Conservation (phyloP, 2,113 vertebrate species). For the Pontoporia blainvillei region DNA sequence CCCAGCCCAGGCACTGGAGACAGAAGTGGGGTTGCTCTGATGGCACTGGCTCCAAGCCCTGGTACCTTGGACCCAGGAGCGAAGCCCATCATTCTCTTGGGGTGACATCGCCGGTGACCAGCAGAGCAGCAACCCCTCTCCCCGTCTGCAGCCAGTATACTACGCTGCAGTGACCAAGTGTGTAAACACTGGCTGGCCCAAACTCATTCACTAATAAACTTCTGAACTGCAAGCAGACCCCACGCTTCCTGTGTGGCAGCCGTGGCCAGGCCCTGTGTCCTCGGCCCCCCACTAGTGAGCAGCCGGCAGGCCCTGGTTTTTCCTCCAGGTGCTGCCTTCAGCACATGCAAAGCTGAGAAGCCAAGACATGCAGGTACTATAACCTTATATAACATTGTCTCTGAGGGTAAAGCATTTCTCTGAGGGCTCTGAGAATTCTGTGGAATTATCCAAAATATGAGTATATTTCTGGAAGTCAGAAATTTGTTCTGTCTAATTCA, state of each 20-base stretch:
- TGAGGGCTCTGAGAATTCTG: not conserved
- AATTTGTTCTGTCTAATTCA: not conserved
- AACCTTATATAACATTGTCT: not conserved
- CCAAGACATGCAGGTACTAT: not conserved
- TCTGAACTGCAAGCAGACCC: not conserved
- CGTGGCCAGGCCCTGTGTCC: not conserved
- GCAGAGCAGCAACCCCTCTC: not conserved
- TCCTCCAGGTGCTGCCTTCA: not conserved
- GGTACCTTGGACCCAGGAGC: not conserved
- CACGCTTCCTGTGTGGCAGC: not conserved
- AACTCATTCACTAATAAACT: constrained; percentile 68
- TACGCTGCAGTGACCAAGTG: not conserved
- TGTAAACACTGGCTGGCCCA: constrained; percentile 40
- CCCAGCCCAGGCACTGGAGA: constrained; percentile 37
- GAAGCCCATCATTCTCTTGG: constrained; percentile 17
- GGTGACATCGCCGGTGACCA: not conserved
- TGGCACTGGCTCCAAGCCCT: not conserved
- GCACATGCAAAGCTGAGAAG: not conserved
- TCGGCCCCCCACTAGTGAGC: not conserved
- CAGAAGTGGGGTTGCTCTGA: constrained; percentile 71
- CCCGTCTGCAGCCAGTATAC: not conserved
- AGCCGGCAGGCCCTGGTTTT: not conserved
- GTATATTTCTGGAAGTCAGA: not conserved
- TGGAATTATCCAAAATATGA: not conserved
- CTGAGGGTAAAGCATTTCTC: not conserved